Evolutionary conservation across 92 coral and sea anemone genomes (phyloP).

Genomic region (Zoanthus solanderi): DNA sequence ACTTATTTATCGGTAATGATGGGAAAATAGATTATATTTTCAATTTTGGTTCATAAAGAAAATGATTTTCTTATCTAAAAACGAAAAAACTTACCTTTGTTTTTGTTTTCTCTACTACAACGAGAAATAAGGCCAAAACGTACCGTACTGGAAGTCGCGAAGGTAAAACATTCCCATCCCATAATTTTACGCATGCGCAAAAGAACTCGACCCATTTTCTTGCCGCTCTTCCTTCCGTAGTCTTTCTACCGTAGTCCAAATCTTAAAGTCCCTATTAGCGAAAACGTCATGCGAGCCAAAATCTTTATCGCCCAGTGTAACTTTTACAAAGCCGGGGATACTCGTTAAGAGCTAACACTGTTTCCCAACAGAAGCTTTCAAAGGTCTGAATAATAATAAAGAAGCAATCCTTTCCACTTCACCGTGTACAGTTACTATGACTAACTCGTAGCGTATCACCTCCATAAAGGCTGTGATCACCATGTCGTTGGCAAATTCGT

Average conservation of each 20-base stretch:
- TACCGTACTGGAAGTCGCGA: not conserved
- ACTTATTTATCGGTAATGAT: too few relatives aligned
- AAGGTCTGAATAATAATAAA: not conserved
- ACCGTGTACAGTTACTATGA: slow-evolving; percentile 47
- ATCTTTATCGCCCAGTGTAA: not conserved
- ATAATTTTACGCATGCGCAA: not conserved
- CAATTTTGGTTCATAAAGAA: not conserved
- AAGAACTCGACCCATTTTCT: not conserved
- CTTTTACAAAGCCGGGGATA: not conserved
- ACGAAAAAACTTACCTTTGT: not conserved
- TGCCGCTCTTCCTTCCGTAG: not conserved
- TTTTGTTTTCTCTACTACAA: slow-evolving; percentile 7
- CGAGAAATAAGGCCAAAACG: not conserved
- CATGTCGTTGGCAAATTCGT: slow-evolving; percentile 53
- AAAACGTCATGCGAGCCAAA: not conserved
- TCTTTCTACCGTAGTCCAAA: not conserved
- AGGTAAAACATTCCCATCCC: not conserved
- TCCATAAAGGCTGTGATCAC: slow-evolving; percentile 52
- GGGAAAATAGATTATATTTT: not conserved
- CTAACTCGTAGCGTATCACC: slow-evolving; percentile 25
- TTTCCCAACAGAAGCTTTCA: not conserved
- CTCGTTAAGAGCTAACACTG: not conserved
- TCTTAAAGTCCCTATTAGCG: not conserved
- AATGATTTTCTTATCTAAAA: not conserved
- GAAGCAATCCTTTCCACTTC: slow-evolving; percentile 42